These are phyloP conservation scores for Plotosus lineatus DNA, from an alignment of 2,113 vertebrate genomes.

Conservation along the genomic window DNA sequence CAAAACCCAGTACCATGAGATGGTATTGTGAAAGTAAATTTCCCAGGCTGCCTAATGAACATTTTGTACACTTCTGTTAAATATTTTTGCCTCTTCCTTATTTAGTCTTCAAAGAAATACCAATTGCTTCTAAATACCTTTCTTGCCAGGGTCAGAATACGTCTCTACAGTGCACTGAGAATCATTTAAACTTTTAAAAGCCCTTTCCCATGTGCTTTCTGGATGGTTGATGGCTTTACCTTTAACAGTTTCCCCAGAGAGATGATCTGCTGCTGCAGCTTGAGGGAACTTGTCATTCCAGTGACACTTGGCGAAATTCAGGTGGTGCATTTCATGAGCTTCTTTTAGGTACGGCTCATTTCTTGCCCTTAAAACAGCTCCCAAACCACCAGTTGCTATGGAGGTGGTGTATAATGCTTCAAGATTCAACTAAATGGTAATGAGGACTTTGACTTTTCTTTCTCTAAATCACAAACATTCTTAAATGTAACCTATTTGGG, in stretches of 20 bases:
- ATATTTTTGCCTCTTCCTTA: not conserved
- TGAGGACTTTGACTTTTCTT: not conserved
- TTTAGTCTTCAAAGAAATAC: not conserved
- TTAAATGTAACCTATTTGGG: not conserved
- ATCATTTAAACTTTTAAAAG: not conserved
- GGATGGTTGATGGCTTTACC: too few relatives aligned
- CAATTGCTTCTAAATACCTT: not conserved
- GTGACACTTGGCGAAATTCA: not conserved
- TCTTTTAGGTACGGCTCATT: not conserved
- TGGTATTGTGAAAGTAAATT: not conserved
- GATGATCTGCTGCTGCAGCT: not conserved
- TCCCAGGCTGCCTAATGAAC: not conserved
- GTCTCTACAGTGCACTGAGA: not conserved
- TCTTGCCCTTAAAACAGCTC: not conserved
- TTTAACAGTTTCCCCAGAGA: not conserved
- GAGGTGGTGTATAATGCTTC: not conserved
- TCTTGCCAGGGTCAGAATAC: not conserved
- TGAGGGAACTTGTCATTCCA: not conserved
- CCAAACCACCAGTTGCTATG: not conserved
- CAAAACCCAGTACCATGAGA: not conserved
- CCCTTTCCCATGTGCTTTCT: not conserved
- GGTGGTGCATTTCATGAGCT: not conserved
- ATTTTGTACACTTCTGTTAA: not conserved
- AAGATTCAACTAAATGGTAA: not conserved
- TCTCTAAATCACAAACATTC: not conserved